These are phyloP conservation scores for Aix galericulata DNA, from an alignment of 2,113 vertebrate genomes.

Conservation along the genomic window DNA sequence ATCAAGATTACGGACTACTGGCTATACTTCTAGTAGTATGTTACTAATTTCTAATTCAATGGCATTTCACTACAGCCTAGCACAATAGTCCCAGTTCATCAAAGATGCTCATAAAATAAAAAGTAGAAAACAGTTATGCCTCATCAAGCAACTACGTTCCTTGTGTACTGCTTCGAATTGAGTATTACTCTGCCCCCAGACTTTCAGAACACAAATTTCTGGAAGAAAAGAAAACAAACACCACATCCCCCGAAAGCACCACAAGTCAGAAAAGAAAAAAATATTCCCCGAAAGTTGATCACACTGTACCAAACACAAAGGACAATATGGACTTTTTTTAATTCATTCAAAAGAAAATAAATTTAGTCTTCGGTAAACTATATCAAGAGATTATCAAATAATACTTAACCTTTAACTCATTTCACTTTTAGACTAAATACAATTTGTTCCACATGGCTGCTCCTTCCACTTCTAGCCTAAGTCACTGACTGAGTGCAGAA, in stretches of 20 bases:
- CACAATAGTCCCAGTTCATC: background rate
- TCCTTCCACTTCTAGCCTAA: conserved; percentile 64
- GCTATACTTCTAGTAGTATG: background rate
- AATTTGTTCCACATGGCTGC: conserved; percentile 21
- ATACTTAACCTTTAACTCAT: conserved; percentile 72
- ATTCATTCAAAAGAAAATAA: background rate
- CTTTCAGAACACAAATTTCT: background rate
- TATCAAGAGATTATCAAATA: conserved; percentile 22
- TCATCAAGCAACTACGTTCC: background rate
- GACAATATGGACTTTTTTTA: background rate
- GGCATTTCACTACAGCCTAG: background rate
- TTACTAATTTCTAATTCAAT: background rate
- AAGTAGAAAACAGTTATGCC: background rate
- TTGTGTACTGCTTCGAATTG: background rate
- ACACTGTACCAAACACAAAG: background rate
- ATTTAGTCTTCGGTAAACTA: conserved; percentile 3
- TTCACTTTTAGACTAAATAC: conserved; percentile 47
- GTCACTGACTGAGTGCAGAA: conserved; percentile 29
- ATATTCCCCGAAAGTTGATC: background rate
- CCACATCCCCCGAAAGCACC: background rate
- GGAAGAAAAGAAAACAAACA: background rate
- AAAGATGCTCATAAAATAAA: background rate
- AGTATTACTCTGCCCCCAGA: too few species aligned
- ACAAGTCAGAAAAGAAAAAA: background rate
- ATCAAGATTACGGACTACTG: background rate